phyloP scores from a whole-genome alignment of 2,797 vertebrate species.

The Antennarius maculatus region DNA sequence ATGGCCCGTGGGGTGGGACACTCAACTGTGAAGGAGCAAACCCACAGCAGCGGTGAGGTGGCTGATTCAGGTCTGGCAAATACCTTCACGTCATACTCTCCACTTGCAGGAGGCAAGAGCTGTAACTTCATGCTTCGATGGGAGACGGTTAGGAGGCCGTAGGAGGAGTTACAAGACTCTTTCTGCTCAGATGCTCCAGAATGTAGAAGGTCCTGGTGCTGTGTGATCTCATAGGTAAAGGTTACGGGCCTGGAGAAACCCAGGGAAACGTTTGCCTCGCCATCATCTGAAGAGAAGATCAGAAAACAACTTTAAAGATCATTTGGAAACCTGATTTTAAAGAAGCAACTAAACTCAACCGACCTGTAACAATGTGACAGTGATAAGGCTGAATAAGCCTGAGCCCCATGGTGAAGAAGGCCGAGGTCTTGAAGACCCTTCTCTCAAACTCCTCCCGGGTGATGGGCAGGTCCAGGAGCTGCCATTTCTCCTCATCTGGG shows the following conservation, averaged over 20 bases:
- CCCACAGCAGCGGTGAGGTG: conserved; percentile 74
- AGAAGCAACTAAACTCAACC: neutral
- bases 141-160: conserved; percentile 76
- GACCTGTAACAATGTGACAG: conserved; percentile 81
- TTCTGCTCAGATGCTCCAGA: conserved; percentile 59
- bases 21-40: conserved; percentile 84
- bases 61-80: conserved; percentile 75
- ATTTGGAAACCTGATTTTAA: neutral
- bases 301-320: neutral
- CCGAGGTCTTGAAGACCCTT: conserved; percentile 84
- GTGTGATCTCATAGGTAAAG: conserved; percentile 84
- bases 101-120: conserved; percentile 75
- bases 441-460: conserved; percentile 79
- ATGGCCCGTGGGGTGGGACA: conserved; percentile 63
- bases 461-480: conserved; percentile 79
- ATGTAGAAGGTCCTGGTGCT: conserved; percentile 70
- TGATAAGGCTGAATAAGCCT: conserved; percentile 79
- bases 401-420: conserved; percentile 83
- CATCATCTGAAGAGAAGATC: conserved; percentile 72
- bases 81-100: conserved; percentile 83
- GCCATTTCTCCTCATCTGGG: conserved; percentile 84
- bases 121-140: conserved; percentile 79
- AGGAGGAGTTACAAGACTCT: conserved; percentile 61
- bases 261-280: conserved; percentile 79
- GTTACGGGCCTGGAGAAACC: conserved; percentile 73